phyloP scores from a whole-genome alignment of 2,797 vertebrate genomes.

The Myotis pilosus region DNA sequence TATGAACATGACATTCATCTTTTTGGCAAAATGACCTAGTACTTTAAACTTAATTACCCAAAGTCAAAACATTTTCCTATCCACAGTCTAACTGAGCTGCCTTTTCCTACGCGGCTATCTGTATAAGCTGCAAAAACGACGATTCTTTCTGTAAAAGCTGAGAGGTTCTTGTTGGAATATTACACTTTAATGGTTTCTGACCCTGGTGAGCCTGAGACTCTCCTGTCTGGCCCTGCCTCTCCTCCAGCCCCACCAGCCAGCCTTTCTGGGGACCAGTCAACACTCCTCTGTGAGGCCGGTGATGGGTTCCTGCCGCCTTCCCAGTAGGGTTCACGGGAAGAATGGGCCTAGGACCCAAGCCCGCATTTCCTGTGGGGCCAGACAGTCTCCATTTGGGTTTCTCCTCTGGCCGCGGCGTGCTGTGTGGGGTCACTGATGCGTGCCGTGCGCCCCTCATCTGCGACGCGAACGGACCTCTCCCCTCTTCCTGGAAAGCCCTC shows the following conservation, averaged over 20 bases:
- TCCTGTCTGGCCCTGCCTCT: not conserved
- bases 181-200: not conserved
- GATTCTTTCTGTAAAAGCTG: not conserved
- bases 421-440: fast-evolving
- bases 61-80: not conserved
- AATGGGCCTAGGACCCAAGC: fast-evolving
- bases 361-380: fast-evolving
- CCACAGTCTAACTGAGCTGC: not conserved
- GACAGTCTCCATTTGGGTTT: fast-evolving
- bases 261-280: not conserved
- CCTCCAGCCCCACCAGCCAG: not conserved
- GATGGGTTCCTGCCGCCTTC: not conserved
- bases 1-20: not conserved
- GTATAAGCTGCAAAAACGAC: not conserved
- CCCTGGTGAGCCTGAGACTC: no score
- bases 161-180: not conserved
- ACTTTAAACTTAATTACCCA: not conserved
- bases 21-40: not conserved
- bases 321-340: no score
- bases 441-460: fast-evolving
- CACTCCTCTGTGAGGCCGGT: not conserved
- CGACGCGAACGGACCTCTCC: fast-evolving
- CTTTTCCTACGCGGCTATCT: not conserved
- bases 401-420: fast-evolving
- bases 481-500: not conserved